These are phyloP conservation scores for Heliconius ethilla DNA, from an alignment of 2,888 invertebrate genomes.

Conservation along the genomic window DNA sequence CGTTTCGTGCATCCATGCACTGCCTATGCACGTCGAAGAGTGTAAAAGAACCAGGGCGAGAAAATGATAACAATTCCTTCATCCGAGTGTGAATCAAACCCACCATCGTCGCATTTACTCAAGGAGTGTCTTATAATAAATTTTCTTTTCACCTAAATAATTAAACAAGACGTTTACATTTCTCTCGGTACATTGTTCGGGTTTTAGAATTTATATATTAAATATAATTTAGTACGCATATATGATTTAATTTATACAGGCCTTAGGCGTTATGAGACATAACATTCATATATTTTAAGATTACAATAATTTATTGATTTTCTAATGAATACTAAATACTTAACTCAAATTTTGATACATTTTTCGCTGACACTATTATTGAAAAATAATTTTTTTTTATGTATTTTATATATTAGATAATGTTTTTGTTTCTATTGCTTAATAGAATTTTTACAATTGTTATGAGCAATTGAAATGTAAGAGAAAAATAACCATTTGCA, in stretches of 20 bases:
- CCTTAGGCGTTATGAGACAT: conserved; percentile 15
- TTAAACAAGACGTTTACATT: background rate
- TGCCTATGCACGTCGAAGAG: no score
- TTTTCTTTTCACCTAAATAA: background rate
- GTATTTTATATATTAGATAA: no score
- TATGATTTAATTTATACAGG: conserved; percentile 3
- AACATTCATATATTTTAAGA: conserved; percentile 5
- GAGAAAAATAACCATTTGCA: no score
- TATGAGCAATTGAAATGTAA: no score
- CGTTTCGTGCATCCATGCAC: no score
- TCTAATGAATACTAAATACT: background rate
- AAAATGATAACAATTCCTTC: background rate
- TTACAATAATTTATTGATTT: conserved; percentile 11
- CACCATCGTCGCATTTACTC: background rate
- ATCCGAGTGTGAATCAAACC: background rate
- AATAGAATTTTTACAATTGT: no score
- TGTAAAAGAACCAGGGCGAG: background rate
- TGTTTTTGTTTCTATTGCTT: no score
- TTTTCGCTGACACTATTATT: background rate
- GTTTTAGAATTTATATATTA: no score
- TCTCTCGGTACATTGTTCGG: background rate
- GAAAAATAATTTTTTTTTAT: no score
- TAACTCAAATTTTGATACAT: background rate
- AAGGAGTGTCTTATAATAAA: background rate
- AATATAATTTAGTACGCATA: background rate